Evolutionary conservation across 1,140 invertebrate genomes (phyloP).

Genomic region (Cherax destructor): DNA sequence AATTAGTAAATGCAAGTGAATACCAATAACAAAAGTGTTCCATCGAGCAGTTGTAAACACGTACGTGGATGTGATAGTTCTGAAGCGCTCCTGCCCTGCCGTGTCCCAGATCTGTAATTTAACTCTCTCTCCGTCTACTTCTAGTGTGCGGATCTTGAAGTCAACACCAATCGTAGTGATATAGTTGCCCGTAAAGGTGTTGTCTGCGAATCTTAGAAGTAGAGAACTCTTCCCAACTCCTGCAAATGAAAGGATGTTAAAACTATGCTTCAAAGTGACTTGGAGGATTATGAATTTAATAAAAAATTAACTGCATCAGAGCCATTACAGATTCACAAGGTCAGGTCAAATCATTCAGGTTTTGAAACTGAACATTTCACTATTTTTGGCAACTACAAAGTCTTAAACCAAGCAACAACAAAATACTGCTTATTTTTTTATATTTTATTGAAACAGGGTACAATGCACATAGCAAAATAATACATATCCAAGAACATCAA

Average conservation of each 20-base stretch:
- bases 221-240: slow-evolving; percentile 99
- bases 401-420: too few relatives aligned
- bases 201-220: slow-evolving; percentile 97
- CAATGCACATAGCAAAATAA: too few relatives aligned
- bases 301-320: background rate
- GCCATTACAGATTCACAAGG: too few relatives aligned
- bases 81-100: slow-evolving; percentile 84
- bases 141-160: slow-evolving; percentile 98
- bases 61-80: slow-evolving; percentile 96
- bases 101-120: slow-evolving; percentile 99
- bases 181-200: slow-evolving; percentile 98
- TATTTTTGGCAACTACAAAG: too few relatives aligned
- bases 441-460: too few relatives aligned
- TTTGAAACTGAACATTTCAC: too few relatives aligned
- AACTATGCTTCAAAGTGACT: background rate
- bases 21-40: too few relatives aligned
- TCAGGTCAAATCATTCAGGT: too few relatives aligned
- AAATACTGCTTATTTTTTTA: too few relatives aligned
- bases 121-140: slow-evolving; percentile 94
- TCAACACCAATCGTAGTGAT: slow-evolving; percentile 99
- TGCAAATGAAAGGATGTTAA: slow-evolving; percentile 77
- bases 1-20: too few relatives aligned
- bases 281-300: too few relatives aligned
- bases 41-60: slow-evolving; percentile 22
- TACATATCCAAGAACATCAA: too few relatives aligned